These are phyloP conservation scores for Philereme transversata DNA, from an alignment of 2,888 invertebrate genomes.

Conservation along the genomic window DNA sequence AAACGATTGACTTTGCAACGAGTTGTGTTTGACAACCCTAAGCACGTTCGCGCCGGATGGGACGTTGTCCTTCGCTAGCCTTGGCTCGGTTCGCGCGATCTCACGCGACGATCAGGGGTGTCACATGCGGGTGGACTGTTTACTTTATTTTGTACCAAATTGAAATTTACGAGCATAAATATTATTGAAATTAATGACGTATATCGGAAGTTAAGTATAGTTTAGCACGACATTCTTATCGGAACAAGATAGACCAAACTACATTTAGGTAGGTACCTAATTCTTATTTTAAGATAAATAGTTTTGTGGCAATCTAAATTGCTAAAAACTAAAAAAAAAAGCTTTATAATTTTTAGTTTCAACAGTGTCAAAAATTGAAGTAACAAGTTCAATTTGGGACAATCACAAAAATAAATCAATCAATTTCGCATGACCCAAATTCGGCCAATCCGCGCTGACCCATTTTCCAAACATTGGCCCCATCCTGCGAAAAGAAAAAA, in stretches of 20 bases:
- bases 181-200: slow-evolving; percentile 1
- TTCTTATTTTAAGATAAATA: too few relatives aligned
- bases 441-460: slow-evolving; percentile 62
- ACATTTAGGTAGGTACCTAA: too few relatives aligned
- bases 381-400: slow-evolving; percentile 1
- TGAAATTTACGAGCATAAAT: slow-evolving; percentile 28
- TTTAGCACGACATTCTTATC: too few relatives aligned
- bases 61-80: slow-evolving; percentile 80
- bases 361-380: neutral
- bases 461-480: slow-evolving; percentile 61
- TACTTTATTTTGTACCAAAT: slow-evolving; percentile 48
- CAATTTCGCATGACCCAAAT: slow-evolving; percentile 70
- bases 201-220: too few relatives aligned
- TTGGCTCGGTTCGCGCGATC: slow-evolving; percentile 60
- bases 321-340: too few relatives aligned
- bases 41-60: slow-evolving; percentile 44
- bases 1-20: too few relatives aligned
- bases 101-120: slow-evolving; percentile 58
- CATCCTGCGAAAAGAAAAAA: slow-evolving; percentile 60
- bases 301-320: too few relatives aligned
- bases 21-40: slow-evolving; percentile 15
- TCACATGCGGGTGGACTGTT: slow-evolving; percentile 59
- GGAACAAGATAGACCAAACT: too few relatives aligned
- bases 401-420: slow-evolving; percentile 53
- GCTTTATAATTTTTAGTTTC: neutral